Evolutionary conservation across 2,797 vertebrate genomes (phyloP).

Genomic region (Acanthornis magna): DNA sequence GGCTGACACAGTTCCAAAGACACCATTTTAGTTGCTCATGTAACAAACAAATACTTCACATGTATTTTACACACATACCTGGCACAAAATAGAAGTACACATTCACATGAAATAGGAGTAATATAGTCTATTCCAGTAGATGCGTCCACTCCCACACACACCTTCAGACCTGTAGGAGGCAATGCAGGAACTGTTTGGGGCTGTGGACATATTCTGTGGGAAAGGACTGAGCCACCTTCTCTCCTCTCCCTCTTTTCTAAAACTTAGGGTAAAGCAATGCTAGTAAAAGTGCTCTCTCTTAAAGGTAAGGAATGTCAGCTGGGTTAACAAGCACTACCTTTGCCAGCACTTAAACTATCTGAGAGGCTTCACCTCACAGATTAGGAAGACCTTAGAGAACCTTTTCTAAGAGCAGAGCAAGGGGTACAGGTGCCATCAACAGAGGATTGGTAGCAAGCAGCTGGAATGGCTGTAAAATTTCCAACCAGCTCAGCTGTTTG

Average conservation of each 20-base stretch:
- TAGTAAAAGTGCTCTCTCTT: background rate
- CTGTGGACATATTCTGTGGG: background rate
- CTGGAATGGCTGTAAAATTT: constrained; percentile 5
- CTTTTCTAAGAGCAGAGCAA: background rate
- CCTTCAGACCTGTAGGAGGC: background rate
- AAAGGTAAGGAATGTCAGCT: background rate
- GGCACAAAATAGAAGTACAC: background rate
- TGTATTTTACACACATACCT: background rate
- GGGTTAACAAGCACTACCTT: background rate
- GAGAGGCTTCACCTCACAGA: background rate
- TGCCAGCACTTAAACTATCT: background rate
- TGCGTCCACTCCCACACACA: background rate
- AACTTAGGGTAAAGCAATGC: background rate
- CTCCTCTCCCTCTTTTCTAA: background rate
- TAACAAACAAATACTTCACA: background rate
- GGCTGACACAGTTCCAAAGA: constrained; percentile 9
- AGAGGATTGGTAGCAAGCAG: background rate
- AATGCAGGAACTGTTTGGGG: background rate
- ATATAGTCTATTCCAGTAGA: background rate
- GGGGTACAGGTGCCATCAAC: background rate
- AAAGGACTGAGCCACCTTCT: fast-evolving
- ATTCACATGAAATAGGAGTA: background rate
- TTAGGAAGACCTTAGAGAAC: background rate
- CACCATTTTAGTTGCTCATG: background rate
- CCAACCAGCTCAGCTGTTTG: constrained; percentile 33